A percentile compares a stretch with the other conserved stretches of the same genome.
Evolutionary conservation across 2,113 vertebrate species (phyloP).

Genomic region (Leptocoma aspasia): DNA sequence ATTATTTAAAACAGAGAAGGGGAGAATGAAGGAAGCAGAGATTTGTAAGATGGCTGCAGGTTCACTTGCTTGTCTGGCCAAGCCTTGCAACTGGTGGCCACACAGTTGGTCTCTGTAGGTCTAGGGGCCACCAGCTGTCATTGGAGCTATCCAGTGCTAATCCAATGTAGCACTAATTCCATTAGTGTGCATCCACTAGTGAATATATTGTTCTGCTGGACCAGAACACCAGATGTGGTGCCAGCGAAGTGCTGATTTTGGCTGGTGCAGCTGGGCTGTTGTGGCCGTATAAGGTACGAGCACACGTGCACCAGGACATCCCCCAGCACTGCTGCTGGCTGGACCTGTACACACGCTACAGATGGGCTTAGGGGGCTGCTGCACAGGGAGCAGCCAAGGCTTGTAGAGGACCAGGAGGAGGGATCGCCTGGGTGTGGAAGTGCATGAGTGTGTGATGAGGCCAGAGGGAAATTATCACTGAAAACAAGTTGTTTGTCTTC

Average conservation of each 20-base stretch:
- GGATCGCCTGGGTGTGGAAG: neutral
- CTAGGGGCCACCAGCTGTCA: too few species aligned
- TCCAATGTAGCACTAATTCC: neutral
- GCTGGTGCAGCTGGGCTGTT: neutral
- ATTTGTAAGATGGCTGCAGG: neutral
- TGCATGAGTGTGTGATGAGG: neutral
- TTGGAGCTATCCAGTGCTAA: neutral
- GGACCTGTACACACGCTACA: rapidly evolving
- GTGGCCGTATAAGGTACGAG: rapidly evolving
- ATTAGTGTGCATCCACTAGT: rapidly evolving
- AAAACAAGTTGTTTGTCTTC: neutral
- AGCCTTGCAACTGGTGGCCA: neutral
- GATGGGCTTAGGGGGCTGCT: neutral
- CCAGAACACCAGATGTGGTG: neutral
- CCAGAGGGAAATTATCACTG: neutral
- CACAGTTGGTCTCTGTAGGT: neutral
- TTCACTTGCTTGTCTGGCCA: neutral
- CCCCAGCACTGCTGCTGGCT: neutral
- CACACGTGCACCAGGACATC: rapidly evolving
- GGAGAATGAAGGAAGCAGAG: neutral
- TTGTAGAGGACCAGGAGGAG: neutral
- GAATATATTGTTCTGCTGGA: neutral
- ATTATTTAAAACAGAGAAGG: neutral
- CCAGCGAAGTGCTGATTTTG: neutral
- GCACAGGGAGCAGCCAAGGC: neutral